Base-by-base conservation (phyloP, 2,888 invertebrate species). In the Scaptomyza parva region DNA sequence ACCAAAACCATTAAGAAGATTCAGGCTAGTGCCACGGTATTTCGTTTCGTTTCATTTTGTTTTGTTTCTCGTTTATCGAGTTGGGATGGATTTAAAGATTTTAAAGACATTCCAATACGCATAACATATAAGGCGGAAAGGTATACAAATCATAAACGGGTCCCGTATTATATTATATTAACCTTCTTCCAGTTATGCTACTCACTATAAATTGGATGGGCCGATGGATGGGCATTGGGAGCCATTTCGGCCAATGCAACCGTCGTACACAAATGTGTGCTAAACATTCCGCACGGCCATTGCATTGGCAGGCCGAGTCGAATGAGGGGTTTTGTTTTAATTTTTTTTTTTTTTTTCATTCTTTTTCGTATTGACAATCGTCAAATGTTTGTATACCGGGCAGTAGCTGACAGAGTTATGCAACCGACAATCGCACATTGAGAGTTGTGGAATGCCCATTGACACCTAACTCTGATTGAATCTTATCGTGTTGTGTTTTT, bases 1-100 rank as follows among this genome's bases (percentile, higher is more conserved):
- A 89, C 91, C 90, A 91, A 91, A 91, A 91, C 91, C 91, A 91
- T 91, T 91, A 91, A 91, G 89, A 89, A 89, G 90, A 91, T 91
- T 91, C 91, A 88, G 70, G 83, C 90, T 89, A 81, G 80, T 88
- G 90, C 90, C 87, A 82, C 82, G 82, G 88, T 82, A 88, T 86
- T 76, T 76, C 53, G 8, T n/a, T n/a, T n/a, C n/a, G n/a, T n/a
- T n/a, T n/a, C n/a, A n/a, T n/a, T n/a, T n/a, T n/a, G n/a, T n/a
- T n/a, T n/a, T n/a, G n/a, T n/a, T n/a, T n/a, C n/a, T n/a, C n/a
- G n/a, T 17, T 26, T 26, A 39, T 50, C n/a, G 12, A 14, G 26
- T 48, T 76, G 67, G 47, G 40, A 14, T 58, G n/a, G n/a, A n/a
- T n/a, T n/a, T n/a, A n/a, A n/a, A n/a, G n/a, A 59, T 40, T 61